These are phyloP conservation scores for Physocephala rufipes DNA, from an alignment of 2,888 invertebrate genomes.

Conservation along the genomic window DNA sequence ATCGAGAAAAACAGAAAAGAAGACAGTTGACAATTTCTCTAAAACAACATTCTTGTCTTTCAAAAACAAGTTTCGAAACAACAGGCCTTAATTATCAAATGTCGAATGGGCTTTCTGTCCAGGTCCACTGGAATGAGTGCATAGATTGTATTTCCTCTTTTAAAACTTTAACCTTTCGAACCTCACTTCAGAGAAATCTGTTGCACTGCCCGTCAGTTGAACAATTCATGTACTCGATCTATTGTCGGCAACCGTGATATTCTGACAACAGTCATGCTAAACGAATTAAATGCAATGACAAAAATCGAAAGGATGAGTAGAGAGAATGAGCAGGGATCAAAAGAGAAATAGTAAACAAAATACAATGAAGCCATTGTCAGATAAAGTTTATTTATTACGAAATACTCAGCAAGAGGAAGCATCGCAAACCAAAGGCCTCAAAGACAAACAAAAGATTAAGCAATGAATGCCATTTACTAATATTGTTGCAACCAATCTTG, in stretches of 20 bases:
- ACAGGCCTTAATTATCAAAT: slow-evolving; percentile 27
- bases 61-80: slow-evolving; percentile 60
- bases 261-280: slow-evolving; percentile 11
- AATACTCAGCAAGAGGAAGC: background rate
- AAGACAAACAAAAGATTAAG: slow-evolving; percentile 15
- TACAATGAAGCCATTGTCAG: slow-evolving; percentile 27
- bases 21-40: slow-evolving; percentile 59
- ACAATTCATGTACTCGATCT: slow-evolving; percentile 30
- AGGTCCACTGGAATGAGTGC: background rate
- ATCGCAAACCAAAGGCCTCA: background rate
- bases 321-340: too few relatives aligned
- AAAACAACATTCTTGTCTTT: slow-evolving; percentile 57
- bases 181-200: background rate
- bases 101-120: background rate
- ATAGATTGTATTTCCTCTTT: background rate
- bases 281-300: slow-evolving; percentile 36
- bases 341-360: slow-evolving; percentile 28
- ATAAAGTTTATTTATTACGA: slow-evolving; percentile 28
- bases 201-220: slow-evolving; percentile 14
- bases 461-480: slow-evolving; percentile 27
- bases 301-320: background rate
- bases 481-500: slow-evolving; percentile 31
- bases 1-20: slow-evolving; percentile 2
- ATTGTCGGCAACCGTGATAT: slow-evolving; percentile 21
- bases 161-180: slow-evolving; percentile 17